Evolutionary conservation across 2,797 vertebrate species (phyloP).

Genomic region (Enteromius fasciolatus): DNA sequence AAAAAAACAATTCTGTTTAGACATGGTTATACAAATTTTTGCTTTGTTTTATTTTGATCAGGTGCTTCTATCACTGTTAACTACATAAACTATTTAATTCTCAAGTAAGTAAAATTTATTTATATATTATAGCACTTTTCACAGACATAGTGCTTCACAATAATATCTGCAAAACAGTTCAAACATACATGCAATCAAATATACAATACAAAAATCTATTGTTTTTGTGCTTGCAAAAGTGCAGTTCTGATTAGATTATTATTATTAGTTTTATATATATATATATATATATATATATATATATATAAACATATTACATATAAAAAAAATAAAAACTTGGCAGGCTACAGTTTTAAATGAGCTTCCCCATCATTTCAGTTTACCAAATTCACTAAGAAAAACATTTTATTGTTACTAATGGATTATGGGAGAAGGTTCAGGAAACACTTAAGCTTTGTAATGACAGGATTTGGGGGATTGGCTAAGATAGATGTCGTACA

Average conservation of each 20-base stretch:
- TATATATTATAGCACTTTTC: too few species aligned
- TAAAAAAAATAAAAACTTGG: too few species aligned
- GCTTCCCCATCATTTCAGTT: neutral
- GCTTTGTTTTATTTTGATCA: neutral
- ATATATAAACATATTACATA: neutral
- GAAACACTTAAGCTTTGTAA: neutral
- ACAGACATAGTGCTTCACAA: too few species aligned
- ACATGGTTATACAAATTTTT: neutral
- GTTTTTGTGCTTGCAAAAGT: neutral
- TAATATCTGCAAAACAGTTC: too few species aligned
- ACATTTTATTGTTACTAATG: slow-evolving; percentile 60
- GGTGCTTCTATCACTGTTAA: neutral
- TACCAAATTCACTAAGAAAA: neutral
- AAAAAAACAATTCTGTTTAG: neutral
- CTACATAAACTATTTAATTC: neutral
- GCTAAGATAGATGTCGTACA: slow-evolving; percentile 22
- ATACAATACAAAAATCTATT: neutral
- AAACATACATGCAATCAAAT: too few species aligned
- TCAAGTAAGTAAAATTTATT: too few species aligned
- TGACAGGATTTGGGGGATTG: slow-evolving; percentile 44
- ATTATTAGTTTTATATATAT: too few species aligned
- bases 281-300: neutral
- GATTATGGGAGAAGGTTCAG: slow-evolving; percentile 53
- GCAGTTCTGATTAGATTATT: neutral
- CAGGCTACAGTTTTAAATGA: neutral